A percentile compares a stretch with the other conserved stretches of the same genome.
Conservation (phyloP, 2,888 invertebrate genomes). For the Drosophila pseudotalamancana region DNA sequence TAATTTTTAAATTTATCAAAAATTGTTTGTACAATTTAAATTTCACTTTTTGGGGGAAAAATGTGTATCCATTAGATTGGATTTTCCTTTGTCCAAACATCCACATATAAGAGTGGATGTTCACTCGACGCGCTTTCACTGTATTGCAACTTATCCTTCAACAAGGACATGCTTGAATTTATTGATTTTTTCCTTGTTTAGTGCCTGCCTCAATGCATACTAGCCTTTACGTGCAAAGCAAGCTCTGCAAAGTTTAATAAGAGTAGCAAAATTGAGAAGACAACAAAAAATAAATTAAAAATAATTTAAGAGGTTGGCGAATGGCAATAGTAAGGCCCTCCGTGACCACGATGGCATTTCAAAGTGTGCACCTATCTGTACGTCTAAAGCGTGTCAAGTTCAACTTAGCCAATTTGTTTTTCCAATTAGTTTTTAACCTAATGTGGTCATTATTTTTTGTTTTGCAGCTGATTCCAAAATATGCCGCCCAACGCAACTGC, state of each 20-base stretch:
- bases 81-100: background rate
- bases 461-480: slow-evolving; percentile 48
- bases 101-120: background rate
- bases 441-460: slow-evolving; percentile 21
- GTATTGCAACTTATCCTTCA: slow-evolving; percentile 44
- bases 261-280: background rate
- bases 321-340: background rate
- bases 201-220: slow-evolving; percentile 3
- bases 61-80: background rate
- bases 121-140: background rate
- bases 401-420: slow-evolving; percentile 43
- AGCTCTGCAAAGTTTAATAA: slow-evolving; percentile 15
- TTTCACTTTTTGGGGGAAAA: background rate
- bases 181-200: slow-evolving; percentile 48
- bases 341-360: slow-evolving; percentile 13
- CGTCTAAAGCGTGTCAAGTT: slow-evolving; percentile 66
- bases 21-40: background rate
- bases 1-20: background rate
- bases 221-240: too few species aligned
- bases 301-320: background rate
- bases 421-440: slow-evolving; percentile 26
- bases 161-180: slow-evolving; percentile 55
- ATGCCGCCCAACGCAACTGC: slow-evolving; percentile 86
- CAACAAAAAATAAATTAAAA: background rate
- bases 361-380: background rate